Conservation (phyloP, 2,797 vertebrate genomes). For the Acipenser transmontanus region DNA sequence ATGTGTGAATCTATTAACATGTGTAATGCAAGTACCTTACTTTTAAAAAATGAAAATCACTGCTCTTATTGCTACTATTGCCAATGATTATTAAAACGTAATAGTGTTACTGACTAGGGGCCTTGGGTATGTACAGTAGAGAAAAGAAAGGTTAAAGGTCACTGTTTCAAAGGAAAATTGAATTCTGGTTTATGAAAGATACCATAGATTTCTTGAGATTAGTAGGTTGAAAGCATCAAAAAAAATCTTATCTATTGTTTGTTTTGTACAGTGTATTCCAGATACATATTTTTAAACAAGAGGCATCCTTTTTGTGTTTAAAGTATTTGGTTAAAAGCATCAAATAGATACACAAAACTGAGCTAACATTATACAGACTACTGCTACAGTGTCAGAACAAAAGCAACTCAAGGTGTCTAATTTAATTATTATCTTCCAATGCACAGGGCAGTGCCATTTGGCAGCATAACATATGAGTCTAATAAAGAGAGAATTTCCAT, state of each 20-base stretch:
- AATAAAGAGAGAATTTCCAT: constrained; percentile 41
- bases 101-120: neutral
- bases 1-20: no score
- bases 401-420: constrained; percentile 36
- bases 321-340: no score
- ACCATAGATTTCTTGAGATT: neutral
- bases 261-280: no score
- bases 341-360: no score
- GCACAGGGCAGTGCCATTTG: constrained; percentile 36
- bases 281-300: no score
- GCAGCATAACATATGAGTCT: constrained; percentile 42
- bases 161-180: neutral
- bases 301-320: no score
- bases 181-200: neutral
- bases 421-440: constrained; percentile 41
- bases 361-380: neutral
- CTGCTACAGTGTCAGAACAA: constrained; percentile 23
- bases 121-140: neutral
- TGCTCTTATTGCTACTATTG: no score
- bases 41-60: no score
- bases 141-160: neutral
- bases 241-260: no score
- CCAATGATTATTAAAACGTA: no score
- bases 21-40: no score
- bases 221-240: neutral